Evolutionary conservation across 2,888 invertebrate genomes (phyloP).

Genomic region (Calameuta idolon): DNA sequence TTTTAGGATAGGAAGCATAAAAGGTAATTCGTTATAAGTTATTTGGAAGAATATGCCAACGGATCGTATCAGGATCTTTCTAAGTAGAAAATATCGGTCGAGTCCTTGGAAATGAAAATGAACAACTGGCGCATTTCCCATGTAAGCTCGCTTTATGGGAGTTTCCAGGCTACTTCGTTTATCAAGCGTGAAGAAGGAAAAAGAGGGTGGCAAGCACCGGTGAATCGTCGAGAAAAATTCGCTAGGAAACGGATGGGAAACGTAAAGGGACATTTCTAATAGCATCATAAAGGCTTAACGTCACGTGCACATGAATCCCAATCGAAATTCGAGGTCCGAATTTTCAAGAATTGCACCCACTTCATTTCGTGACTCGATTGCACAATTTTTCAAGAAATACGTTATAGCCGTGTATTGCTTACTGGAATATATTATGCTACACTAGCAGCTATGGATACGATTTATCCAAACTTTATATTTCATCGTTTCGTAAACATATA

Average conservation of each 20-base stretch:
- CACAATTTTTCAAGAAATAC: neutral
- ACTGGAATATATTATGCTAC: neutral
- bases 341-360: neutral
- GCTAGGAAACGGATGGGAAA: neutral
- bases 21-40: neutral
- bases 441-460: neutral
- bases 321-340: neutral
- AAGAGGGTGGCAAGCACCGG: neutral
- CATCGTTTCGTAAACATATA: neutral
- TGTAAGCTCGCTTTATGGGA: neutral
- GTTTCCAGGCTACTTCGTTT: neutral
- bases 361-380: neutral
- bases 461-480: neutral
- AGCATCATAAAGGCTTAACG: conserved; percentile 34
- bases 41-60: neutral
- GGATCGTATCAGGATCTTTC: neutral
- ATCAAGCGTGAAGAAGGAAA: neutral
- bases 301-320: conserved; percentile 17
- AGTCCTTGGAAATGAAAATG: neutral
- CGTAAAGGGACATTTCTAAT: conserved; percentile 24
- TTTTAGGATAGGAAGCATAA: neutral
- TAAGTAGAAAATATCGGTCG: neutral
- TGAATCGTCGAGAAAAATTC: neutral
- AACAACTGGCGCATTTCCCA: neutral
- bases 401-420: neutral